phyloP scores from a whole-genome alignment of 1,140 invertebrate species.

The Marisa cornuarietis region DNA sequence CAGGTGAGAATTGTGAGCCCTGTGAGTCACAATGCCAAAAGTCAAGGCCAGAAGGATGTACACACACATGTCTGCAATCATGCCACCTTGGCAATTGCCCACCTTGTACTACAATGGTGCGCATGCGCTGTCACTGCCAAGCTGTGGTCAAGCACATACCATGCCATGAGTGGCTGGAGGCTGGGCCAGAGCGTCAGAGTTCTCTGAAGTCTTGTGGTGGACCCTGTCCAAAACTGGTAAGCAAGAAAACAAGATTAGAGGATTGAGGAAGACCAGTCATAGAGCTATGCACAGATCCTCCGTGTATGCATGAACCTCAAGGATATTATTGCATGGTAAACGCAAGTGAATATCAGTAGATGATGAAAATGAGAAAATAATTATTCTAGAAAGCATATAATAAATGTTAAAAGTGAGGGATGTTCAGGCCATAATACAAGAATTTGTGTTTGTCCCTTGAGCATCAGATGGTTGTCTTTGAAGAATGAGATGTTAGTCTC shows the following conservation, averaged over 20 bases:
- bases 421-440: too few species aligned
- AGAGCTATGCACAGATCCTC: too few species aligned
- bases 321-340: too few species aligned
- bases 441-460: too few species aligned
- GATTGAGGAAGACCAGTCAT: too few species aligned
- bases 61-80: conserved; percentile 77
- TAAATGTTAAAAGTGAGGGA: too few species aligned
- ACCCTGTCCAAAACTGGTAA: conserved; percentile 86
- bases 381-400: too few species aligned
- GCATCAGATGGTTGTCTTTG: too few species aligned
- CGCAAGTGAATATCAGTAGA: too few species aligned
- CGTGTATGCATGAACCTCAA: too few species aligned
- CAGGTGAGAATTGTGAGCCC: conserved; percentile 73
- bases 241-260: conserved; percentile 35
- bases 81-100: conserved; percentile 77
- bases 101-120: conserved; percentile 77
- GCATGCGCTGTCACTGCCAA: conserved; percentile 82
- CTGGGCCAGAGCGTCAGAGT: conserved; percentile 67
- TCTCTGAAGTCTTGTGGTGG: conserved; percentile 79
- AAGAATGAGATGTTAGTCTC: too few species aligned
- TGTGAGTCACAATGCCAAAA: conserved; percentile 79
- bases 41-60: conserved; percentile 78
- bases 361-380: too few species aligned
- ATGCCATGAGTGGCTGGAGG: conserved; percentile 75
- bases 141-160: conserved; percentile 78